Evolutionary conservation across 2,888 invertebrate genomes (phyloP), one percentile per base, ranked within the genome.

Genomic region (Antheraea assamensis): DNA sequence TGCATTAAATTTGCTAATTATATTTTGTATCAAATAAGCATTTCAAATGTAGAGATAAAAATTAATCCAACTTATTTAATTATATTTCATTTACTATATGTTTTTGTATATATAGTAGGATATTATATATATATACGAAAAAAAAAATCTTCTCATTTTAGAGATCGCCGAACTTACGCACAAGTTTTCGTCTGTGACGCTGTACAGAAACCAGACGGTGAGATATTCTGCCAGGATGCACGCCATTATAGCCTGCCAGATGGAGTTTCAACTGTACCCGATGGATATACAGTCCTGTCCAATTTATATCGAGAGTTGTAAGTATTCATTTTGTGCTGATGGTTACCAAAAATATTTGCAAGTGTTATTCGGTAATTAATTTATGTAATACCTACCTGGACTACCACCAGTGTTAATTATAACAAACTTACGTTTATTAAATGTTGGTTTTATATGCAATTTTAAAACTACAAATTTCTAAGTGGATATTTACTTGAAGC

Each of bases 241-340:
- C 85, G 97, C 97, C 0, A 97, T 97, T 80, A 97, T 98, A 73
- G 97, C 97, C 75, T 98, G 98, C 87, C 97, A 97, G 91, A 98
- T 98, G 97, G 97, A 97, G 87, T 98, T 98, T 87, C 97, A 97
- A 87, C 95, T 97, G 72, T 98, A 98, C 85, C 98, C 98, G 35
- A 97, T 97, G 97, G 98, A 98, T 87, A 97, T 97, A 82, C 98
- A 98, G 95, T 96, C 97, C 55, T 98, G 98, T 84, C 97, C 97
- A 17, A 96, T 98, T 83, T 96, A 96, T 82, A 96, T 98, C 77
- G 97, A 98, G 90, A 98, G 98, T 87, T 98, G 98, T 98, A 89
- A 97, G 97, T 96, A 83, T 76, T 61, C 15, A 64, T 61, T 24
- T 49, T 58, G 15, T 27, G 19, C 17, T 35, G 19, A 5, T 72